Percentiles rank a stretch among this genome's conserved stretches.
Conservation (phyloP, 2,797 vertebrate species). For the Podargus strigoides region DNA sequence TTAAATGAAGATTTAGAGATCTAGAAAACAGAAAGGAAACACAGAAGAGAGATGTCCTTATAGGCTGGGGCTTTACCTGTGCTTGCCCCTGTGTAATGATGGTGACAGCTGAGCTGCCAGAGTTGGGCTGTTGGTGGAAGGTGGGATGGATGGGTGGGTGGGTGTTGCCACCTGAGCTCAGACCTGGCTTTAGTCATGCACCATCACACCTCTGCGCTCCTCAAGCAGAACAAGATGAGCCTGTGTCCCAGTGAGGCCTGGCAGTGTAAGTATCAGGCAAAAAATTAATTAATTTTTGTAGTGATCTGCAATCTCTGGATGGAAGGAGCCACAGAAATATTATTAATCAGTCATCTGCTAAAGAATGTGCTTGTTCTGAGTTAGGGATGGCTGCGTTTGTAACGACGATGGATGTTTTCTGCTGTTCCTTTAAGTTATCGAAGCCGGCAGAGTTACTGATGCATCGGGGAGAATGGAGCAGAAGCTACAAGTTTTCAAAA, state of each 20-base stretch:
- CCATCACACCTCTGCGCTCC: rapidly evolving
- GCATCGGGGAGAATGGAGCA: background rate
- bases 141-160: background rate
- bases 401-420: background rate
- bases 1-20: background rate
- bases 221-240: background rate
- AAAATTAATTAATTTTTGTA: background rate
- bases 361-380: background rate
- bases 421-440: background rate
- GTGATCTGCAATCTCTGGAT: background rate
- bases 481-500: background rate
- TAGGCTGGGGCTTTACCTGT: background rate
- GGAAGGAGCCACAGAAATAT: background rate
- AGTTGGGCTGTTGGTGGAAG: background rate
- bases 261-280: background rate
- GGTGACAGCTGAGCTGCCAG: background rate
- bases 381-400: background rate
- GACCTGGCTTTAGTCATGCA: background rate
- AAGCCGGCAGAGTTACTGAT: background rate
- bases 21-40: background rate
- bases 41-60: background rate
- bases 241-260: background rate
- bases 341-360: background rate
- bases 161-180: background rate
- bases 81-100: rapidly evolving